Evolutionary conservation across 2,797 vertebrate genomes (phyloP).

Genomic region (Etheostoma perlongum): DNA sequence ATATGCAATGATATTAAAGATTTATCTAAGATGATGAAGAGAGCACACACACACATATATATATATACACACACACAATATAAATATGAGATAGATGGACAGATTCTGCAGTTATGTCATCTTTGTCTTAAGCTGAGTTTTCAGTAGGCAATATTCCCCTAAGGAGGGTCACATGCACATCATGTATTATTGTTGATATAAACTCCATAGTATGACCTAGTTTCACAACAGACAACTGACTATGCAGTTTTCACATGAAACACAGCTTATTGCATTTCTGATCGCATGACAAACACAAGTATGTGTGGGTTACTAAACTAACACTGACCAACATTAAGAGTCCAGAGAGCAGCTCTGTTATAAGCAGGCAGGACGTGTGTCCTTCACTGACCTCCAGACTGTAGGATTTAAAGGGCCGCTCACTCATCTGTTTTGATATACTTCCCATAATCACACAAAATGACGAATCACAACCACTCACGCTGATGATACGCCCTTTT

Average conservation of each 20-base stretch:
- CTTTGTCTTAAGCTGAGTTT: not conserved
- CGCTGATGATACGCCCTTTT: slow-evolving; percentile 25
- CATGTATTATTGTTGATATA: not conserved
- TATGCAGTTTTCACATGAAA: slow-evolving; percentile 38
- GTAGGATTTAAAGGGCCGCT: slow-evolving; percentile 47
- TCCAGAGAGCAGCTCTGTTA: not conserved
- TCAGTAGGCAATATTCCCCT: not conserved
- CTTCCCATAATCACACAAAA: slow-evolving; percentile 46
- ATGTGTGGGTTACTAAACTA: not conserved
- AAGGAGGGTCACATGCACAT: slow-evolving; percentile 12
- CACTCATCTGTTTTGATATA: slow-evolving; percentile 52
- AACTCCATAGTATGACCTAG: not conserved
- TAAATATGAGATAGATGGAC: not conserved
- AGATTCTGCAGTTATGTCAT: not conserved
- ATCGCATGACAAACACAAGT: slow-evolving; percentile 22
- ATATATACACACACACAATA: too few species aligned
- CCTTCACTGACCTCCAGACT: slow-evolving; percentile 37
- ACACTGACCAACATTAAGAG: not conserved
- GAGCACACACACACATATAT: not conserved
- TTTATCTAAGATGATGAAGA: too few species aligned
- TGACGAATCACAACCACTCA: slow-evolving; percentile 23
- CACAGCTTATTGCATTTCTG: not conserved
- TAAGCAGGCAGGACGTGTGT: not conserved
- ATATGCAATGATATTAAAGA: too few species aligned
- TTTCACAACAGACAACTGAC: slow-evolving; percentile 30